Conservation (phyloP, 2,113 vertebrate genomes). For the Clarias macrocephalus region DNA sequence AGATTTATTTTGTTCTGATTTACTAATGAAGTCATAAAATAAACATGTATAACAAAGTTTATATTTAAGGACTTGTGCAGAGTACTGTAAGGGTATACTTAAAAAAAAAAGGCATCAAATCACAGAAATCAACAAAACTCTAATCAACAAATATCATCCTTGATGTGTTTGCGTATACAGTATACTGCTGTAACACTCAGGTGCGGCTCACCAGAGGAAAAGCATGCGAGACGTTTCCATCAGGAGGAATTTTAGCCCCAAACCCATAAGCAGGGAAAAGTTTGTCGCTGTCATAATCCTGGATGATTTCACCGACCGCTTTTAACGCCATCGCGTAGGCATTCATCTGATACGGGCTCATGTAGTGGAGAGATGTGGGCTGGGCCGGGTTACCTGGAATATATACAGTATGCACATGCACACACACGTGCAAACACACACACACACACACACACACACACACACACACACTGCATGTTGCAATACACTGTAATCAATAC, state of each 20-base stretch:
- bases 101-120: too few relatives aligned
- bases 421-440: constrained; percentile 22
- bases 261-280: constrained; percentile 97
- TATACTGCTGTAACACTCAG: background rate
- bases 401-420: background rate
- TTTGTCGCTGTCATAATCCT: constrained; percentile 99
- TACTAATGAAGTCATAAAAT: too few relatives aligned
- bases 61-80: too few relatives aligned
- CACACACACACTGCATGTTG: constrained; percentile 9
- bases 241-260: constrained; percentile 94
- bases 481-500: background rate
- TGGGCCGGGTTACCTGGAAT: constrained; percentile 88
- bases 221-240: constrained; percentile 94
- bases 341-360: constrained; percentile 97
- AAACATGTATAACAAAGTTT: too few relatives aligned
- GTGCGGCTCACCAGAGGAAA: constrained; percentile 84
- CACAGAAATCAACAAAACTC: background rate
- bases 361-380: constrained; percentile 96
- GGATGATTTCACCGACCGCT: constrained; percentile 96
- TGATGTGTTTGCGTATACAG: background rate
- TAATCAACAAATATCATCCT: background rate
- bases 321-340: constrained; percentile 97
- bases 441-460: constrained; percentile 8
- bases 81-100: too few relatives aligned
- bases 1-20: too few relatives aligned